Conservation (phyloP, 2,888 invertebrate genomes). For the Epinotia demarniana region DNA sequence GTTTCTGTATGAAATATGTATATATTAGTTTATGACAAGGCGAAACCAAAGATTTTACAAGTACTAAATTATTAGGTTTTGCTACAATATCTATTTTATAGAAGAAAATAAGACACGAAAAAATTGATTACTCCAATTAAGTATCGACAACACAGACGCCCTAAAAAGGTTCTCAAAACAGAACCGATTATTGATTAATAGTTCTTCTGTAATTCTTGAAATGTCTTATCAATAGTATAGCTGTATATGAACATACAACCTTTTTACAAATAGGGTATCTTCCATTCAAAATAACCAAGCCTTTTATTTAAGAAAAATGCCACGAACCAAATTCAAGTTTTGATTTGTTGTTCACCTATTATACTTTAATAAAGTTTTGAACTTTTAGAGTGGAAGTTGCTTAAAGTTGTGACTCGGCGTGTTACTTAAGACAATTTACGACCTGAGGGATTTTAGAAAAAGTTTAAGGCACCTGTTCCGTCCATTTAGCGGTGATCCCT, state of each 20-base stretch:
- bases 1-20: background rate
- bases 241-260: background rate
- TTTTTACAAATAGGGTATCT: background rate
- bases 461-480: constrained; percentile 75
- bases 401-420: constrained; percentile 66
- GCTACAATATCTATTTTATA: constrained; percentile 7
- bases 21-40: background rate
- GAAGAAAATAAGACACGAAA: constrained; percentile 28
- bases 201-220: constrained; percentile 22
- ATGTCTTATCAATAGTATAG: background rate
- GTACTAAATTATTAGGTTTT: background rate
- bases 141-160: constrained; percentile 51
- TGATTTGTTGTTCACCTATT: constrained; percentile 68
- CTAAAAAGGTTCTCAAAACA: constrained; percentile 48
- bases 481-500: constrained; percentile 71
- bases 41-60: background rate
- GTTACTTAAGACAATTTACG: constrained; percentile 78
- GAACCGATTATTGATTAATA: constrained; percentile 59
- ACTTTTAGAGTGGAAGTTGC: constrained; percentile 43
- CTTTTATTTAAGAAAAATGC: constrained; percentile 41
- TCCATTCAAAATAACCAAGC: constrained; percentile 22
- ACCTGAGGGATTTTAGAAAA: constrained; percentile 68
- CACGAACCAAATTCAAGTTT: constrained; percentile 43
- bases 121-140: constrained; percentile 52
- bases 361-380: constrained; percentile 67